Conservation (phyloP, 1,140 invertebrate species). For the Sycophila sp. region DNA sequence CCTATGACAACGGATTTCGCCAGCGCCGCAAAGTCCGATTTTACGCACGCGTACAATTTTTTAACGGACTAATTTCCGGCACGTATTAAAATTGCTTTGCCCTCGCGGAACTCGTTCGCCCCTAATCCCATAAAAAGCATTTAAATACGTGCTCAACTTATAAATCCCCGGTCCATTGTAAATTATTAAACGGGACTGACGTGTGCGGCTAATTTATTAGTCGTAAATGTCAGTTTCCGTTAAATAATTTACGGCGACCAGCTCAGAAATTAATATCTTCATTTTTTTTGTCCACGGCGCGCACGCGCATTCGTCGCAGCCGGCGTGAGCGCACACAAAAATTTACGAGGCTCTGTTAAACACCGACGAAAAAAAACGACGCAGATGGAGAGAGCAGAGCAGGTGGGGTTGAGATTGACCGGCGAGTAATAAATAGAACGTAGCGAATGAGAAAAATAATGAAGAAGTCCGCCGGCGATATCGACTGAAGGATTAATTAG, state of each 20-base stretch:
- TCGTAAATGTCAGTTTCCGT: background rate
- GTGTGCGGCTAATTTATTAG: constrained; percentile 4
- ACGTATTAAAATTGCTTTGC: background rate
- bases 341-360: too few species aligned
- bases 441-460: background rate
- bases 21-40: too few species aligned
- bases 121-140: constrained; percentile 10
- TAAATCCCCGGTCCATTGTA: constrained; percentile 7
- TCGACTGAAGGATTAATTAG: constrained; percentile 28
- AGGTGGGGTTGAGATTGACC: background rate
- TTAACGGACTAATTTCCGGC: too few species aligned
- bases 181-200: constrained; percentile 12
- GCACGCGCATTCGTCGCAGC: too few species aligned
- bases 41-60: too few species aligned
- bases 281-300: background rate
- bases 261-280: constrained; percentile 2
- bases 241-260: constrained; percentile 1
- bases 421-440: background rate
- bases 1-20: too few species aligned
- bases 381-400: background rate
- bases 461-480: background rate
- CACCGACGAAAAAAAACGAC: background rate
- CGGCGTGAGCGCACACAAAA: too few species aligned
- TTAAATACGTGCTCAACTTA: background rate
- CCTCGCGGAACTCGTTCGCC: background rate